phyloP scores from a whole-genome alignment of 2,113 vertebrate species.

The Zapus hudsonius region DNA sequence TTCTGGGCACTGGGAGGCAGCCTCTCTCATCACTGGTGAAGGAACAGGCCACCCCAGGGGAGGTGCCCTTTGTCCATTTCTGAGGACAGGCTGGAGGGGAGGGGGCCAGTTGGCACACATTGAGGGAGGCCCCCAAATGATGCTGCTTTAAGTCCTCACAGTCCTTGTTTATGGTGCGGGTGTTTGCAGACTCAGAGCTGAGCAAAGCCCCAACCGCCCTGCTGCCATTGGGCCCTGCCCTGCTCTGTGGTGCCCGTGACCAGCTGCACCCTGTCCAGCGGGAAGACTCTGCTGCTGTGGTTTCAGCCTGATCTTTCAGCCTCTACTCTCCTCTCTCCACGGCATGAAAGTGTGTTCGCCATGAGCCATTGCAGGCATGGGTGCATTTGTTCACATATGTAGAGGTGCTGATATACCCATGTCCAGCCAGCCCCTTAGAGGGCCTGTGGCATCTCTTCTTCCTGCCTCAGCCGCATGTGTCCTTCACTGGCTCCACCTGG shows the following conservation, averaged over 20 bases:
- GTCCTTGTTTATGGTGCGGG: background rate
- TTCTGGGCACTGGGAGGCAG: background rate
- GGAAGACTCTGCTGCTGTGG: background rate
- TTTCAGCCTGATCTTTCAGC: background rate
- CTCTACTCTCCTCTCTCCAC: background rate
- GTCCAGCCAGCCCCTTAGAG: background rate
- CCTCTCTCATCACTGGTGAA: background rate
- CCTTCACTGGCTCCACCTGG: background rate
- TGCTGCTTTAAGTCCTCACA: background rate
- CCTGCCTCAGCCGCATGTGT: background rate
- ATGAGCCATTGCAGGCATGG: background rate
- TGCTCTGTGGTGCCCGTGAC: background rate
- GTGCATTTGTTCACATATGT: background rate
- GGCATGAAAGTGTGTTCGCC: background rate
- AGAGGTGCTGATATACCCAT: too few relatives aligned
- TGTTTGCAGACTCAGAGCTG: background rate
- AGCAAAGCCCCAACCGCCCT: background rate
- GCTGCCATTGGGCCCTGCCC: background rate
- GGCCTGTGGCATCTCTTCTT: background rate
- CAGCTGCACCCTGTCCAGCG: background rate
- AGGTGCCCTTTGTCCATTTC: background rate
- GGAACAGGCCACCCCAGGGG: background rate
- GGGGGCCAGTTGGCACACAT: rapidly evolving
- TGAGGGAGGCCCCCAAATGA: too few relatives aligned
- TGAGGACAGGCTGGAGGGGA: background rate